Conservation (phyloP, 2,888 invertebrate genomes). For the Tenodera sinensis region DNA sequence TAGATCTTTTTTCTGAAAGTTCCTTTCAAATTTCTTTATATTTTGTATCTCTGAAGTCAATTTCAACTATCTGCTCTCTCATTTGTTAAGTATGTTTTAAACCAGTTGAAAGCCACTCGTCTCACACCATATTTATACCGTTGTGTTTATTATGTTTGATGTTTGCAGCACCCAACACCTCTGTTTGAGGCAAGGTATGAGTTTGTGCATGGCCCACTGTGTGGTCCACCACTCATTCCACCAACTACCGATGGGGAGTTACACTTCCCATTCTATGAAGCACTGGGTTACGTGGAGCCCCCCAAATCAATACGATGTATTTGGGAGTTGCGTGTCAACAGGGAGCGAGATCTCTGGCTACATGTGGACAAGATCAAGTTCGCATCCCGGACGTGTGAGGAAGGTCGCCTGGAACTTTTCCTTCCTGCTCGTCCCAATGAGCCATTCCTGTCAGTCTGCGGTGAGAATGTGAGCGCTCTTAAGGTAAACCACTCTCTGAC, state of each 20-base stretch:
- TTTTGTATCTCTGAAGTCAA: too few relatives aligned
- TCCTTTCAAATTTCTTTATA: too few relatives aligned
- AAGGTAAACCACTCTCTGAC: too few relatives aligned
- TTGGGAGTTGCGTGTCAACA: conserved; percentile 78
- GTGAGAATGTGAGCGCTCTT: conserved; percentile 78
- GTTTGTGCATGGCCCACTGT: conserved; percentile 84
- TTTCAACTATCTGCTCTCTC: too few relatives aligned
- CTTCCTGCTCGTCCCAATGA: conserved; percentile 62
- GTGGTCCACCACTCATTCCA: conserved; percentile 77
- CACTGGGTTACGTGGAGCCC: conserved; percentile 53
- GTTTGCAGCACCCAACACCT: conserved; percentile 60
- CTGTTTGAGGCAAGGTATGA: conserved; percentile 84
- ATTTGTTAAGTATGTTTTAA: too few relatives aligned
- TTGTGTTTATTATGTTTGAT: too few relatives aligned
- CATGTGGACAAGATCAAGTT: conserved; percentile 77
- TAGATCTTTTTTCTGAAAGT: too few relatives aligned
- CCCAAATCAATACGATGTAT: conserved; percentile 60
- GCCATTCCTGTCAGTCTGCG: conserved; percentile 77
- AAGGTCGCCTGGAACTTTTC: conserved; percentile 81
- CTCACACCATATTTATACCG: too few relatives aligned
- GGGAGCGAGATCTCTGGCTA: conserved; percentile 80
- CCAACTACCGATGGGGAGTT: conserved; percentile 81
- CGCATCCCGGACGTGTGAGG: conserved; percentile 78
- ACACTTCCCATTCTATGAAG: conserved; percentile 82
- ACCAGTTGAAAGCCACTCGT: too few relatives aligned